phyloP scores from a whole-genome alignment of 2,888 invertebrate genomes.

The Hirtodrosophila histrioides region DNA sequence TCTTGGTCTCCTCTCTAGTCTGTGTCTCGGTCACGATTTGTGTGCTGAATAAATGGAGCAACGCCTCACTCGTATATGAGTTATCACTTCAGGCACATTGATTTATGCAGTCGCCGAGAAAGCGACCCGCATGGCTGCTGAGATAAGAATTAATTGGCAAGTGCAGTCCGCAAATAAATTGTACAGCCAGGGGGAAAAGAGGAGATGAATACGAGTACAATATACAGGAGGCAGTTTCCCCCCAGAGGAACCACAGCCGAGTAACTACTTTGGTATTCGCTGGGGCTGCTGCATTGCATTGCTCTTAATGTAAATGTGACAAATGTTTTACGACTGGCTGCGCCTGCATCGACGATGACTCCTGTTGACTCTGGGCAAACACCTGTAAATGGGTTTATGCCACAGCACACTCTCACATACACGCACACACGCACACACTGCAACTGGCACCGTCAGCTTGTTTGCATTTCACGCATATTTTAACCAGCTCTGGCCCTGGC shows the following conservation, averaged over 20 bases:
- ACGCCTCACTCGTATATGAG: constrained; percentile 57
- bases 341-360: constrained; percentile 63
- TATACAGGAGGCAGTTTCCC: background rate
- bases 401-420: constrained; percentile 34
- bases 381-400: constrained; percentile 75
- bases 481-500: constrained; percentile 33
- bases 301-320: constrained; percentile 79
- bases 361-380: constrained; percentile 76
- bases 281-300: constrained; percentile 9
- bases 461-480: constrained; percentile 70
- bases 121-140: constrained; percentile 69
- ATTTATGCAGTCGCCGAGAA: constrained; percentile 72
- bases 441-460: constrained; percentile 35
- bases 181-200: constrained; percentile 22
- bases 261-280: constrained; percentile 10
- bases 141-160: constrained; percentile 79
- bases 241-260: constrained; percentile 18
- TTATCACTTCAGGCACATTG: constrained; percentile 73
- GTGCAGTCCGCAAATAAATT: constrained; percentile 77
- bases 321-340: constrained; percentile 78
- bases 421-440: constrained; percentile 14
- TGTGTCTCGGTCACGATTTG: constrained; percentile 32
- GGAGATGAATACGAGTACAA: background rate
- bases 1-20: constrained; percentile 8
- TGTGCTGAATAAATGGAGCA: constrained; percentile 35